These are phyloP conservation scores for Eupithecia centaureata DNA, from an alignment of 2,888 invertebrate species.

Conservation along the genomic window DNA sequence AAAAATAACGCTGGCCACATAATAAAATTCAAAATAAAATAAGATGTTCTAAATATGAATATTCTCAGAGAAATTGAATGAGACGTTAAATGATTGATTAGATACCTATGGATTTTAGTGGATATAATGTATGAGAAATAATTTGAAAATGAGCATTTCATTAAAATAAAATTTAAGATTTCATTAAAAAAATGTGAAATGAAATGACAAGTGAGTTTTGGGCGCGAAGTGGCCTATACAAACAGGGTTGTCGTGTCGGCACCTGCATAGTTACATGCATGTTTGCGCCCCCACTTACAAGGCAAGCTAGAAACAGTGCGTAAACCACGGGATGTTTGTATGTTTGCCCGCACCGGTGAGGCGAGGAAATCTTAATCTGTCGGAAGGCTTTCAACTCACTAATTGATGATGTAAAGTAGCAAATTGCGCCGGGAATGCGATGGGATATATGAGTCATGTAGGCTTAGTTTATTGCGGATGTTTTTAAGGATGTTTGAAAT, in stretches of 20 bases:
- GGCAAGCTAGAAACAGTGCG: conserved; percentile 70
- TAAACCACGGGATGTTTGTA: conserved; percentile 65
- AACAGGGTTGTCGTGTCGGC: conserved; percentile 72
- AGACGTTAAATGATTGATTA: no score
- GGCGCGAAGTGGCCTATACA: conserved; percentile 66
- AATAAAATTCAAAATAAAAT: no score
- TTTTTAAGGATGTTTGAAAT: no score
- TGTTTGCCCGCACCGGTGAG: conserved; percentile 63
- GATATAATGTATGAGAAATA: no score
- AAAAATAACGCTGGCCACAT: not conserved
- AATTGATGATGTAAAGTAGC: conserved; percentile 46
- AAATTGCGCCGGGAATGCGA: conserved; percentile 46
- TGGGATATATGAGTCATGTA: conserved; percentile 35
- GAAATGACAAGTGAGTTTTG: conserved; percentile 52
- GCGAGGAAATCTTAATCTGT: conserved; percentile 78
- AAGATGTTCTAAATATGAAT: not conserved
- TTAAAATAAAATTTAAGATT: no score
- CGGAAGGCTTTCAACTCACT: conserved; percentile 57
- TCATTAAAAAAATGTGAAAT: conserved; percentile 50
- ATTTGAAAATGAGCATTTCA: no score
- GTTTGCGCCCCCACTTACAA: conserved; percentile 79
- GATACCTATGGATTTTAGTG: no score
- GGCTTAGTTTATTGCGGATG: conserved; percentile 7
- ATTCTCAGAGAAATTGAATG: no score
- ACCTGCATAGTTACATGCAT: conserved; percentile 62